Conservation (phyloP, 2,113 vertebrate species). For the Platysternon megacephalum region DNA sequence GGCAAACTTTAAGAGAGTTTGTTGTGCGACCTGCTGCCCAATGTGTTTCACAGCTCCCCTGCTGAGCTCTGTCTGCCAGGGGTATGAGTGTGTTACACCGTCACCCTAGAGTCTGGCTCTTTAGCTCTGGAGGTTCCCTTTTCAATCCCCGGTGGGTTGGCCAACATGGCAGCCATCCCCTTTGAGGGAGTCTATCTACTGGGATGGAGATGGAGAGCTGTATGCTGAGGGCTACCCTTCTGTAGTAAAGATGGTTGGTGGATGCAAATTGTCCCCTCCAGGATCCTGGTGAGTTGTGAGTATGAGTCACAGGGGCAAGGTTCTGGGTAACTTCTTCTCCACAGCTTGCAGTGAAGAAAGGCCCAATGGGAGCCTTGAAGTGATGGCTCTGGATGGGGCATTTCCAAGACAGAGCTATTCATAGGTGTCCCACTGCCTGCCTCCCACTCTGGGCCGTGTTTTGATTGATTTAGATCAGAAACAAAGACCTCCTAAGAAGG, state of each 20-base stretch:
- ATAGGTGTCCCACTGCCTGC: rapidly evolving
- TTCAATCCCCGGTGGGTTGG: neutral
- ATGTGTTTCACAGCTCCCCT: no score
- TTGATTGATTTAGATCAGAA: neutral
- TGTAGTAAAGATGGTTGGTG: neutral
- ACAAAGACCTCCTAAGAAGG: neutral
- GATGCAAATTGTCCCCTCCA: neutral
- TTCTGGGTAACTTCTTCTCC: neutral
- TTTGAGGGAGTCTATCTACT: neutral
- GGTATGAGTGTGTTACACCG: no score
- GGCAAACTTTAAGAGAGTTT: no score
- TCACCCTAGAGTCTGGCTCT: no score
- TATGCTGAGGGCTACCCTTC: neutral
- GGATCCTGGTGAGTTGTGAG: neutral
- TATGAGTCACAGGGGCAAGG: neutral
- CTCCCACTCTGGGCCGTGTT: neutral
- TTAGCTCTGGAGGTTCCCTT: neutral
- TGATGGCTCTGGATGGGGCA: rapidly evolving
- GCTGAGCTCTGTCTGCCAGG: no score
- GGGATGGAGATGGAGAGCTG: neutral
- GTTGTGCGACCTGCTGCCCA: no score
- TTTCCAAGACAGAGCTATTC: rapidly evolving
- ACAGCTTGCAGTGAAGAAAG: rapidly evolving
- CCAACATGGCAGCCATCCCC: neutral
- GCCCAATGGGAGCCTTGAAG: rapidly evolving